Evolutionary conservation across 2,113 vertebrate species (phyloP), one percentile per base, ranked within the genome.

Genomic region (Myocastor coypus): DNA sequence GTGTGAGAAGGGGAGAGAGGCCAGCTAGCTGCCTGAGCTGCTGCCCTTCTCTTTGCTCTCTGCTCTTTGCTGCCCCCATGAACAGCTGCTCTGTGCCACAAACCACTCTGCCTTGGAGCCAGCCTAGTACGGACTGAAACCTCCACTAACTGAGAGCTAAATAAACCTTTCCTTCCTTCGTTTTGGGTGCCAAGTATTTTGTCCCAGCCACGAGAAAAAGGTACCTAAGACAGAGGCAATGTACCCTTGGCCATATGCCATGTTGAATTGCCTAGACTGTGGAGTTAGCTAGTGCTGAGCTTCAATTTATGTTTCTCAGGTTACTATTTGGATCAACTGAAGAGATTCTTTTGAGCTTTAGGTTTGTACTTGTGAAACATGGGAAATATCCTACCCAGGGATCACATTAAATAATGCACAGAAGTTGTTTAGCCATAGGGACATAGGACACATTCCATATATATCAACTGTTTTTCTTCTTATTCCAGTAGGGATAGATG

Each of bases 351-450:
- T 69, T 59, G 30, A 71, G 42, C 26, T 40, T 89, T 26, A 34
- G 16, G 26, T 69, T 77, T 26, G 8, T 97, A 66, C 73, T 83
- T 92, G 50, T 50, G 71, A 75, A 91, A 91, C 26, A 24, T 78
- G n/a, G 7, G 42, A 19, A 46, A 64, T 81, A 69, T 75, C 7
- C 17, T 61, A 40, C 5, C 46, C 34, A 37, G 71, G 52, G 34
- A 78, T 80, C 34, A 73, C 40, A 16, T 50, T 77, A 59, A 13
- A 52, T 80, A 77, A 82, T 83, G 42, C 16, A 16, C n/a, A 71
- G 52, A 64, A 92, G 93, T 42, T 92, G 12, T 20, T 50, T 61
- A 75, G 37, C 28, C 19, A 68, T 7, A 83, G 77, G 42, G 68
- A 91, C 55, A 87, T 69, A 87, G 37, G 59, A 69, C 50, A 20